Conservation (phyloP, 2,888 invertebrate species). For the Taphrorychus bicolor region DNA sequence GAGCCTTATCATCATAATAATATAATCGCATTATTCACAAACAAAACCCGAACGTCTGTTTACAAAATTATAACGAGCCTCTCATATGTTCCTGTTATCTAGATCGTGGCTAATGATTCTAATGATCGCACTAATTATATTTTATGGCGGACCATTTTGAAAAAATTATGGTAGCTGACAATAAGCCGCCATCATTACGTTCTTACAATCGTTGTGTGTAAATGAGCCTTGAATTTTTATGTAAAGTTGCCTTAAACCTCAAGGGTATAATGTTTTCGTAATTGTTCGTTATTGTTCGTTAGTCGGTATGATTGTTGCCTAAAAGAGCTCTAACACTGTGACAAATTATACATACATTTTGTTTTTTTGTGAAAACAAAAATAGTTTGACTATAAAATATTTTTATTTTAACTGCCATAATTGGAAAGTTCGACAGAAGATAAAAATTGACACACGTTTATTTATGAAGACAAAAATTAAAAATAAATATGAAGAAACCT, state of each 20-base stretch:
- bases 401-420: too few species aligned
- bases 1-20: constrained; percentile 25
- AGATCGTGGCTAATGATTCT: constrained; percentile 32
- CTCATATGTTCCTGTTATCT: constrained; percentile 26
- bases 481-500: too few species aligned
- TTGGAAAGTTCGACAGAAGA: too few species aligned
- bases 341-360: too few species aligned
- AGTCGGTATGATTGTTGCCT: too few species aligned
- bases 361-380: too few species aligned
- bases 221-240: constrained; percentile 39
- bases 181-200: constrained; percentile 1
- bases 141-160: constrained; percentile 23
- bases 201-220: constrained; percentile 14
- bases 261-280: background rate
- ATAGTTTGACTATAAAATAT: too few species aligned
- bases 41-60: constrained; percentile 11
- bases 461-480: too few species aligned
- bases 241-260: background rate
- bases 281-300: background rate
- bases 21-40: constrained; percentile 12
- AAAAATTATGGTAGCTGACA: constrained; percentile 17
- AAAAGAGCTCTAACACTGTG: too few species aligned
- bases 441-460: too few species aligned
- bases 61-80: constrained; percentile 24
- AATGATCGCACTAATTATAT: constrained; percentile 33